Evolutionary conservation across 2,888 invertebrate genomes (phyloP).

Genomic region (Drosophila aldrichi): DNA sequence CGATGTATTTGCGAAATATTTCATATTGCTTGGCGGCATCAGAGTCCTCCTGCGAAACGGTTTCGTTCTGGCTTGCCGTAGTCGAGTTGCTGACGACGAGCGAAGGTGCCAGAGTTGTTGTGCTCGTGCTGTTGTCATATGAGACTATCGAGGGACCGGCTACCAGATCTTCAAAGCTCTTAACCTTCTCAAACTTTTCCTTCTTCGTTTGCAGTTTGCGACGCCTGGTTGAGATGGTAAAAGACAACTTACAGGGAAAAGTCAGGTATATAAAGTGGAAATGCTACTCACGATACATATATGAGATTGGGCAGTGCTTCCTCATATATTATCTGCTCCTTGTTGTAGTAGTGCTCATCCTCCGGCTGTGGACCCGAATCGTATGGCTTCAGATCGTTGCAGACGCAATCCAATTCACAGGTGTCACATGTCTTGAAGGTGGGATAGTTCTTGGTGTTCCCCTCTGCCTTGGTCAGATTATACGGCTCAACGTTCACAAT

Average conservation of each 20-base stretch:
- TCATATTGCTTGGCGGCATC: constrained; percentile 42
- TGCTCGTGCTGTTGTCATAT: background rate
- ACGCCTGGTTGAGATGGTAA: constrained; percentile 29
- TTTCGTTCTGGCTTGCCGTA: background rate
- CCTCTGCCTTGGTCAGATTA: constrained; percentile 40
- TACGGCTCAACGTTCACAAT: constrained; percentile 59
- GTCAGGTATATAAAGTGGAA: too few species aligned
- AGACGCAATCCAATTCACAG: constrained; percentile 57
- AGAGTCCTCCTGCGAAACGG: background rate
- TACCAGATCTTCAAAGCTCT: constrained; percentile 39
- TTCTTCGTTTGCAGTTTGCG: constrained; percentile 17
- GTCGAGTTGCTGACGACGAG: background rate
- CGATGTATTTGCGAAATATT: constrained; percentile 27
- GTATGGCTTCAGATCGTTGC: constrained; percentile 49
- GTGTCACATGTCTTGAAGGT: constrained; percentile 11
- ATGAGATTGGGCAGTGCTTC: constrained; percentile 76
- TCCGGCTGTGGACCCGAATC: constrained; percentile 75
- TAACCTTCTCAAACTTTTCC: constrained; percentile 55
- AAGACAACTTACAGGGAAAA: rapidly evolving
- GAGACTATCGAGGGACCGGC: background rate
- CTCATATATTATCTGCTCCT: constrained; percentile 69
- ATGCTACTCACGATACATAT: constrained; percentile 76
- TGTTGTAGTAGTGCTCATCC: constrained; percentile 76
- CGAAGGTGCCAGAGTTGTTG: constrained; percentile 3
- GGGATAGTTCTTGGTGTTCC: constrained; percentile 43